Percentiles rank a stretch among this genome's conserved stretches.
Conservation (phyloP, 2,888 invertebrate species). For the Colostygia pectinataria region DNA sequence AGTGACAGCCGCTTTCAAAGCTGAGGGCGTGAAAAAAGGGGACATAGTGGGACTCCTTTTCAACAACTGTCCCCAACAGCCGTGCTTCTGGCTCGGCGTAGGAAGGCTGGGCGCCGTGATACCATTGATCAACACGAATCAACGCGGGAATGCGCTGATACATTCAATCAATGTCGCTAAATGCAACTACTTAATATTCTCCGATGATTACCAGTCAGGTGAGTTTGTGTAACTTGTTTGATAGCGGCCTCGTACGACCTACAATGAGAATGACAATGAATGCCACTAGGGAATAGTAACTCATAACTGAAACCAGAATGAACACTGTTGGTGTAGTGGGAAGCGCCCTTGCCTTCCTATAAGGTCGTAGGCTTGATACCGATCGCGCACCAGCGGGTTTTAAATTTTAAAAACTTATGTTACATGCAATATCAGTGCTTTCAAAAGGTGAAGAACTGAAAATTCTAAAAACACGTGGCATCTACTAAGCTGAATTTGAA, state of each 20-base stretch:
- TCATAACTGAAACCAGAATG: no score
- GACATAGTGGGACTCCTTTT: constrained; percentile 94
- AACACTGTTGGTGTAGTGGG: no score
- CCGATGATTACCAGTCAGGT: constrained; percentile 87
- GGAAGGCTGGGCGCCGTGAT: constrained; percentile 93
- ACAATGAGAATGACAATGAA: no score
- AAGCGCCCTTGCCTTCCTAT: no score
- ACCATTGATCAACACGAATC: constrained; percentile 97
- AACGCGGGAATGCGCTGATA: constrained; percentile 90
- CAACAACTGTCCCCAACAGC: constrained; percentile 96
- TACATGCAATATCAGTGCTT: no score
- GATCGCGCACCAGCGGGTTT: no score
- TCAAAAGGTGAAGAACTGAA: no score
- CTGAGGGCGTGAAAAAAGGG: constrained; percentile 91
- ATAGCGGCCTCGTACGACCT: neutral
- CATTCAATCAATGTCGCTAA: constrained; percentile 95
- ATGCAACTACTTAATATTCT: constrained; percentile 93
- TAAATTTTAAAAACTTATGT: no score
- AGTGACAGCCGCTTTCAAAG: constrained; percentile 90
- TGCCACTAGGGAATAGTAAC: no score
- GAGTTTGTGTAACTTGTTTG: constrained; percentile 13
- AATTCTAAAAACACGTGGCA: no score
- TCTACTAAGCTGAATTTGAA: no score
- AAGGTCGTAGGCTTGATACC: no score
- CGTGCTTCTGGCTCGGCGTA: constrained; percentile 96